Base-by-base conservation (phyloP, 2,797 vertebrate species). In the Diplodus puntazzo region DNA sequence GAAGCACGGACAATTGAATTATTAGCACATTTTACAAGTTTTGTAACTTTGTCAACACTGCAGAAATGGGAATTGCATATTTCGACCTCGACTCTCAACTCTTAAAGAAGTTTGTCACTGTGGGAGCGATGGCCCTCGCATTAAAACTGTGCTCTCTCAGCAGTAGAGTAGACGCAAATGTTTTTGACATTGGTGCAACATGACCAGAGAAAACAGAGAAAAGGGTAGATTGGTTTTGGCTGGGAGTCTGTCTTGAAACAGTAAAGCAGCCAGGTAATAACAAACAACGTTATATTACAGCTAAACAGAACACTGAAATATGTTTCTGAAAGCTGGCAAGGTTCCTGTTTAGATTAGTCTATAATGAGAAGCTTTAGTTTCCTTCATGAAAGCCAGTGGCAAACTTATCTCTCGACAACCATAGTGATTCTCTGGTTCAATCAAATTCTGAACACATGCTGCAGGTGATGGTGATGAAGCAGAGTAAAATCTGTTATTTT, bases 391-490 rank as follows among this genome's bases (percentile, higher is more conserved):
- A n/a, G 54, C 18, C 21, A 58, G 52, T 16, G 1, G 5, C 21
- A 42, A 14, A 57, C 14, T 30, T 18, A 9, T 18, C n/a, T 66
- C 10, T 53, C 0, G 34, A 20, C 53, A 59, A 69, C n/a, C 57
- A 20, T 7, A 60, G 21, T 70, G 59, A 48, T 57, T 58, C 49
- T 75, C 16, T 71, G 57, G 13, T 49, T 21, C 54, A 34, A 7
- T 34, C 30, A 34, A 34, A 34, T 34, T 6, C 52, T 48, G 11
- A 25, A 42, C 34, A 75, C 20, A 42, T 11, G 7, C 23, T 23
- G 23, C 57, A 49, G 59, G 59, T 27, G 52, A 2, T 42, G n/a
- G 11, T 39, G 21, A 49, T 59, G 17, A 59, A 48, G 67, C 21
- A 0, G 7, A 50, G 55, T 1, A 43, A 46, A 25, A 11, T 76